phyloP scores from a whole-genome alignment of 2,797 vertebrate genomes.

The Taenioides sp. region DNA sequence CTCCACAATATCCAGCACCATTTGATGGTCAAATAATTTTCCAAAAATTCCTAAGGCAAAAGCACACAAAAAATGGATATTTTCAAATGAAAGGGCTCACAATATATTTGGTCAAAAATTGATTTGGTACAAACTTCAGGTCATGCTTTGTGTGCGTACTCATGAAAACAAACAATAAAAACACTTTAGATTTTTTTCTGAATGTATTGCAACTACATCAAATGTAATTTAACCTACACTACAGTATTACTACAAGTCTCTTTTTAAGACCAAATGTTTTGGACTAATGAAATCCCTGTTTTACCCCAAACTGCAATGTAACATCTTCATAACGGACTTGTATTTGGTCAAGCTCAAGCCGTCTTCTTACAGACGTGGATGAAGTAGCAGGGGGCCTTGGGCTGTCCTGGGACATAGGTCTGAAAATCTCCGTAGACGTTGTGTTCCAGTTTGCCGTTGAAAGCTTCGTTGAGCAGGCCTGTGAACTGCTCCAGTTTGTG shows the following conservation, averaged over 20 bases:
- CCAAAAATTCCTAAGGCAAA: neutral
- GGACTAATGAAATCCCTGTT: neutral
- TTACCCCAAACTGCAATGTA: constrained; percentile 10
- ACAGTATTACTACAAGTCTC: neutral
- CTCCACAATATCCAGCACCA: constrained; percentile 29
- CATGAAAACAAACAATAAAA: neutral
- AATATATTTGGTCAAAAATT: constrained; percentile 7
- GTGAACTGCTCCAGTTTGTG: constrained; percentile 88
- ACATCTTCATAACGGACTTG: neutral
- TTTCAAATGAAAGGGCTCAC: neutral
- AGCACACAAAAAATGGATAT: neutral
- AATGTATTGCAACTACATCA: neutral
- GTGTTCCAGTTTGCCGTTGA: constrained; percentile 86
- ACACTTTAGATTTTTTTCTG: neutral
- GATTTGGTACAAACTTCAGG: neutral
- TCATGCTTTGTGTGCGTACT: constrained; percentile 2
- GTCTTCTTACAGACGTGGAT: constrained; percentile 92
- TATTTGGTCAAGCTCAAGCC: constrained; percentile 58
- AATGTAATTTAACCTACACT: neutral
- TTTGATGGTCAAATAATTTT: neutral
- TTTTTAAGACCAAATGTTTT: neutral
- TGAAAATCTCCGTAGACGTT: constrained; percentile 90
- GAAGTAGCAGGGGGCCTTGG: constrained; percentile 89
- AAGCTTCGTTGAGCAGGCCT: constrained; percentile 82
- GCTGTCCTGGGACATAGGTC: constrained; percentile 81